phyloP scores from a whole-genome alignment of 2,797 vertebrate genomes.

The Rousettus madagascariensis region DNA sequence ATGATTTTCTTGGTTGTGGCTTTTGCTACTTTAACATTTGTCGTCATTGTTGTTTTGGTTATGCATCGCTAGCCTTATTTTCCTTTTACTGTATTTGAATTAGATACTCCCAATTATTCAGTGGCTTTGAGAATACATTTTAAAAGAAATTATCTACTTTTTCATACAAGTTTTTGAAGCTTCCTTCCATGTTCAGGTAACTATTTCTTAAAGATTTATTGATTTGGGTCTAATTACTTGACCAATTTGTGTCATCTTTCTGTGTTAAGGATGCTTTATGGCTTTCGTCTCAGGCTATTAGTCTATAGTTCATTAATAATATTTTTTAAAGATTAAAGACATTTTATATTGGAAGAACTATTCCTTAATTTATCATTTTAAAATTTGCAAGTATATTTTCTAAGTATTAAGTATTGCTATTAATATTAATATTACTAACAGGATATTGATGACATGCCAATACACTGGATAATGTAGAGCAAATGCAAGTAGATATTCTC shows the following conservation, averaged over 20 bases:
- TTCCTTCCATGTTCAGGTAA: slow-evolving; percentile 3
- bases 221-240: slow-evolving; percentile 56
- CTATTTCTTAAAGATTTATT: slow-evolving; percentile 52
- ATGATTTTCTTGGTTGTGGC: slow-evolving; percentile 12
- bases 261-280: slow-evolving; percentile 47
- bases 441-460: slow-evolving; percentile 33
- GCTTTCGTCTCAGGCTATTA: slow-evolving; percentile 38
- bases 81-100: background rate
- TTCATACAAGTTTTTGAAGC: background rate
- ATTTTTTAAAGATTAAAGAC: slow-evolving; percentile 62
- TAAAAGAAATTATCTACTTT: background rate
- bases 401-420: slow-evolving; percentile 11
- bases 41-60: background rate
- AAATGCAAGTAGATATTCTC: background rate
- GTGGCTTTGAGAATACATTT: background rate
- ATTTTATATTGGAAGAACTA: slow-evolving; percentile 22
- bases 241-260: slow-evolving; percentile 48
- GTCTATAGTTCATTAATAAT: slow-evolving; percentile 45
- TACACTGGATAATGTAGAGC: background rate
- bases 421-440: slow-evolving; percentile 33
- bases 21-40: slow-evolving; percentile 19
- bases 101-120: background rate
- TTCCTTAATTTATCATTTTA: slow-evolving; percentile 56
- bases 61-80: background rate
- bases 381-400: slow-evolving; percentile 33